Percentiles rank a stretch among this genome's conserved stretches.
phyloP scores from a whole-genome alignment of 2,888 invertebrate genomes.

The Phaedon cochleariae region DNA sequence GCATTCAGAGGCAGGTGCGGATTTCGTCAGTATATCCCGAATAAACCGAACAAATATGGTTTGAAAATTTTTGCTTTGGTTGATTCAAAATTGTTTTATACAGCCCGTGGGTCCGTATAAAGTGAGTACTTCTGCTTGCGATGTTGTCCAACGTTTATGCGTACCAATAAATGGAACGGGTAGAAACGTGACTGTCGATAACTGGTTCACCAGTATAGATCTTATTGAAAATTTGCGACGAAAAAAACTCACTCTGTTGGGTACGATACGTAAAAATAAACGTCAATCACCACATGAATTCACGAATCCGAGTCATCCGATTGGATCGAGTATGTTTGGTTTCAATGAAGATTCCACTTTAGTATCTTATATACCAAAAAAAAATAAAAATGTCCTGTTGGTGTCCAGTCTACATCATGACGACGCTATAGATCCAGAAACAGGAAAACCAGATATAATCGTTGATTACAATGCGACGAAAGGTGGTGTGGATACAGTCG shows the following conservation, averaged over 20 bases:
- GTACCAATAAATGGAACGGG: constrained; percentile 27
- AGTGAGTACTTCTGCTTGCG: constrained; percentile 24
- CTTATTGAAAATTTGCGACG: constrained; percentile 18
- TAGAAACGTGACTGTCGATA: constrained; percentile 39
- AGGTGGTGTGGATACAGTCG: too few relatives aligned
- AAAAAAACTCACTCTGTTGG: constrained; percentile 34
- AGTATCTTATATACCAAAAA: constrained; percentile 27
- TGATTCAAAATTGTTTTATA: constrained; percentile 23
- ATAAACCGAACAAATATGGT: constrained; percentile 21
- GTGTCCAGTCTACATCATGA: constrained; percentile 29
- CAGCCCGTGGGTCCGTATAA: constrained; percentile 24
- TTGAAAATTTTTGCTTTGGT: constrained; percentile 20
- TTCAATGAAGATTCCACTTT: constrained; percentile 35
- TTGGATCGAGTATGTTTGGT: constrained; percentile 29
- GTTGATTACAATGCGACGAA: too few relatives aligned
- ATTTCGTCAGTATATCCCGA: constrained; percentile 24
- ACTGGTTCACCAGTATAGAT: constrained; percentile 26
- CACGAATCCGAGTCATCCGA: background rate
- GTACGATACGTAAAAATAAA: constrained; percentile 41
- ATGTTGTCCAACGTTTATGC: constrained; percentile 30
- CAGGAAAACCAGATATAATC: constrained; percentile 11
- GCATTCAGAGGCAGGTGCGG: constrained; percentile 20
- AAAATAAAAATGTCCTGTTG: constrained; percentile 33
- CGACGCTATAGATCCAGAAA: constrained; percentile 19
- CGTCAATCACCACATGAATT: constrained; percentile 20